Conservation (phyloP, 2,888 invertebrate genomes). For the Heliconius cydno region DNA sequence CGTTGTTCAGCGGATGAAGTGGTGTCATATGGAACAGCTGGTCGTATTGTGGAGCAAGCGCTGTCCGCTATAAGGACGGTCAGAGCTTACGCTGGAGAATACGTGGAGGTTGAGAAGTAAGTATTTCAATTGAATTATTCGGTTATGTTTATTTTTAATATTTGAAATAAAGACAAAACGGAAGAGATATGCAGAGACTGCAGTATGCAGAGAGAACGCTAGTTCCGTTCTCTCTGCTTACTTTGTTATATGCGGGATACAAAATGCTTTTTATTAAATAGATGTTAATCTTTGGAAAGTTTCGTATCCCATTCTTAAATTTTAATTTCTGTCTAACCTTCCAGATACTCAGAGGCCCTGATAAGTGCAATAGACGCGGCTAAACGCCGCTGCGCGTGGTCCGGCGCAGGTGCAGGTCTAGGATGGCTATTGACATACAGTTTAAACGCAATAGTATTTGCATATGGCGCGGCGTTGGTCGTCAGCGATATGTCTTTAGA, state of each 20-base stretch:
- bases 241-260: no score
- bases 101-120: constrained; percentile 85
- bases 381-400: constrained; percentile 84
- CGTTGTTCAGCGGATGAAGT: constrained; percentile 85
- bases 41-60: constrained; percentile 89
- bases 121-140: background rate
- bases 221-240: no score
- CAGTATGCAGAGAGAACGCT: no score
- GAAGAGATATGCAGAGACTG: no score
- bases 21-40: constrained; percentile 88
- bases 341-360: constrained; percentile 79
- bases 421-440: constrained; percentile 90
- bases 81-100: constrained; percentile 88
- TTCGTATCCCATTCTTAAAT: background rate
- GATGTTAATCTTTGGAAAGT: no score
- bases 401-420: constrained; percentile 86
- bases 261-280: no score
- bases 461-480: constrained; percentile 89
- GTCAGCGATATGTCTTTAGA: constrained; percentile 84
- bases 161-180: no score
- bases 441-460: constrained; percentile 89
- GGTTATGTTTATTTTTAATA: no score
- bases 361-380: constrained; percentile 82
- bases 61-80: constrained; percentile 88
- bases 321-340: constrained; percentile 46